A percentile compares a stretch with the other conserved stretches of the same genome.
Conservation (phyloP, 1,140 invertebrate genomes). For the Battus philenor region DNA sequence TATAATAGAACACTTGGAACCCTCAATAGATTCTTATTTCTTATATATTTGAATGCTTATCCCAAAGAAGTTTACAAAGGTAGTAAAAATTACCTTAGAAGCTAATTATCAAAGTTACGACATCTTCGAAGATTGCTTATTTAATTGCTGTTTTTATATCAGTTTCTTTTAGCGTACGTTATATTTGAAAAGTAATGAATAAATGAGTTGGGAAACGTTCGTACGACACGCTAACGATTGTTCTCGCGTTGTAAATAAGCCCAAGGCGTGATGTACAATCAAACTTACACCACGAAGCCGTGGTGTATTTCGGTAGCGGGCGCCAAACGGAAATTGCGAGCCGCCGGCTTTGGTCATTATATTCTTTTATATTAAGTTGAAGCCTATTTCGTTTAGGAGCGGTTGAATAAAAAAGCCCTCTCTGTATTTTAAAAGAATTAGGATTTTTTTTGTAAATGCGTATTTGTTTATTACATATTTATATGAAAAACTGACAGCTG, state of each 20-base stretch:
- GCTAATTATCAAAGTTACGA: too few relatives aligned
- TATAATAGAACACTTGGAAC: too few relatives aligned
- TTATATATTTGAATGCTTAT: too few relatives aligned
- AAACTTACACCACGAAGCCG: slow-evolving; percentile 41
- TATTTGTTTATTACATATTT: too few relatives aligned
- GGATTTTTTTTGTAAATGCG: too few relatives aligned
- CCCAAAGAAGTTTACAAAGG: too few relatives aligned
- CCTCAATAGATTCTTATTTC: too few relatives aligned
- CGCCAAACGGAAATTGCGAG: slow-evolving; percentile 47
- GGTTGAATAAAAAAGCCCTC: too few relatives aligned
- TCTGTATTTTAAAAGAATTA: too few relatives aligned
- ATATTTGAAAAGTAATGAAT: slow-evolving; percentile 25
- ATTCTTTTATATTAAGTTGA: slow-evolving; percentile 49
- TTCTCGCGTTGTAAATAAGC: slow-evolving; percentile 51
- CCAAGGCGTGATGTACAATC: slow-evolving; percentile 37
- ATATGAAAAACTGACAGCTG: too few relatives aligned
- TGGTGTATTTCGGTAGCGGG: slow-evolving; percentile 39
- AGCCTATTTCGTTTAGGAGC: slow-evolving; percentile 21
- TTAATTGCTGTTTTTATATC: not conserved
- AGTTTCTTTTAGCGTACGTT: slow-evolving; percentile 10
- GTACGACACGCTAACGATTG: slow-evolving; percentile 31
- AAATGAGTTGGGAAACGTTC: slow-evolving; percentile 26
- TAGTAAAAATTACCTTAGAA: too few relatives aligned
- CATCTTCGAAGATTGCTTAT: not conserved
- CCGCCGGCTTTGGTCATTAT: slow-evolving; percentile 35